Evolutionary conservation across 2,888 invertebrate genomes (phyloP), one percentile per base, ranked within the genome.

Genomic region (Drosophila rellima): DNA sequence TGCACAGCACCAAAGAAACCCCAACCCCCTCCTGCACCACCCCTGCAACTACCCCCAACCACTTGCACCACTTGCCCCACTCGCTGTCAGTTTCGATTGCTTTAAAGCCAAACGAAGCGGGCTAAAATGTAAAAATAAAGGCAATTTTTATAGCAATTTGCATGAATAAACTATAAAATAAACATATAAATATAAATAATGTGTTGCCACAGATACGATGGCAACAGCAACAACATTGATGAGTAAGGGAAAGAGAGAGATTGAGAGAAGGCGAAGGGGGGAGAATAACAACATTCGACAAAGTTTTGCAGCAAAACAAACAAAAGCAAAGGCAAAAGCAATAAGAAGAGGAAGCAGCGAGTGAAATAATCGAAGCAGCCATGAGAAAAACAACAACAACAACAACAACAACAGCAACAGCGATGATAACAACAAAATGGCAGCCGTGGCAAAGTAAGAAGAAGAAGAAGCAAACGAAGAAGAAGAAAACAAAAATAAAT

Each of bases 121-220:
- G 60, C 66, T 60, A 68, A 81, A 87, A 86, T 84, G 77, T 84
- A 76, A 81, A 88, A 86, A 85, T 86, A 84, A 89, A 89, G 76
- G 76, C 89, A 86, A 86, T 88, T 86, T 79, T 88, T 87, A 80
- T 88, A 78, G 82, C 86, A 89, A 91, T 91, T 91, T 91, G 88
- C 91, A 91, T 91, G 82, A 90, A 90, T 87, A 88, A 90, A 90
- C 91, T 90, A 91, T 91, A 91, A 91, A 89, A 89, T 88, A 87
- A 91, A 89, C 76, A 80, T 80, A 89, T 84, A 90, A 86, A 89
- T 85, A 90, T 88, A 90, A 90, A 90, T 90, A 88, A 89, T 82
- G 78, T 88, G 82, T 90, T 87, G 87, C 87, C 80, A 82, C 80
- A 83, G 82, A 70, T 77, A 78, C 78, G 69, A 47, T 55, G 63